A percentile compares a stretch with the other conserved stretches of the same genome.
Evolutionary conservation across 2,888 invertebrate species (phyloP).

Genomic region (Miltochrista miniata): DNA sequence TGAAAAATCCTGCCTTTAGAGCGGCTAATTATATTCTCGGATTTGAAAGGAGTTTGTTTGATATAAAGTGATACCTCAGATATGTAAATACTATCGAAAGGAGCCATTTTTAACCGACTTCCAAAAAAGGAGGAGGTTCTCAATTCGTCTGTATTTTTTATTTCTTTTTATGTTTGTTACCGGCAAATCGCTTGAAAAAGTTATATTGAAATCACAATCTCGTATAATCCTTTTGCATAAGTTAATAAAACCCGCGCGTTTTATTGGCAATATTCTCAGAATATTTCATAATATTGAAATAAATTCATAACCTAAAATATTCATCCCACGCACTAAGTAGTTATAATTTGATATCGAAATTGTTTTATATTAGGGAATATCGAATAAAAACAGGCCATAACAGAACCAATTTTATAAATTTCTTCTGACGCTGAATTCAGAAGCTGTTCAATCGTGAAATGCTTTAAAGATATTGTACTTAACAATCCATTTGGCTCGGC

Average conservation of each 20-base stretch:
- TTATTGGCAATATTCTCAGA: slow-evolving; percentile 19
- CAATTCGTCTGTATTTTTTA: too few relatives aligned
- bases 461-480: slow-evolving; percentile 2
- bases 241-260: slow-evolving; percentile 7
- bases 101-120: too few relatives aligned
- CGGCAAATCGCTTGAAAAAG: too few relatives aligned
- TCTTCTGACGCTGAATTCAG: background rate
- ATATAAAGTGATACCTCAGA: too few relatives aligned
- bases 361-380: slow-evolving; percentile 18
- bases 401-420: background rate
- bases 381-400: background rate
- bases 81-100: too few relatives aligned
- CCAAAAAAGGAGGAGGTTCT: too few relatives aligned
- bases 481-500: slow-evolving; percentile 3
- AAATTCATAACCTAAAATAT: slow-evolving; percentile 23
- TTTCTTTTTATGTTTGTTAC: too few relatives aligned
- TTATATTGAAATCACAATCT: background rate
- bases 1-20: too few relatives aligned
- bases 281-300: slow-evolving; percentile 18
- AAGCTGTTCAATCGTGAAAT: background rate
- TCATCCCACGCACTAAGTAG: slow-evolving; percentile 16
- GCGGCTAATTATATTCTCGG: too few relatives aligned
- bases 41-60: too few relatives aligned
- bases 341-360: slow-evolving; percentile 11
- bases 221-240: background rate